Conservation (phyloP, 2,113 vertebrate genomes). For the Noctilio leporinus region DNA sequence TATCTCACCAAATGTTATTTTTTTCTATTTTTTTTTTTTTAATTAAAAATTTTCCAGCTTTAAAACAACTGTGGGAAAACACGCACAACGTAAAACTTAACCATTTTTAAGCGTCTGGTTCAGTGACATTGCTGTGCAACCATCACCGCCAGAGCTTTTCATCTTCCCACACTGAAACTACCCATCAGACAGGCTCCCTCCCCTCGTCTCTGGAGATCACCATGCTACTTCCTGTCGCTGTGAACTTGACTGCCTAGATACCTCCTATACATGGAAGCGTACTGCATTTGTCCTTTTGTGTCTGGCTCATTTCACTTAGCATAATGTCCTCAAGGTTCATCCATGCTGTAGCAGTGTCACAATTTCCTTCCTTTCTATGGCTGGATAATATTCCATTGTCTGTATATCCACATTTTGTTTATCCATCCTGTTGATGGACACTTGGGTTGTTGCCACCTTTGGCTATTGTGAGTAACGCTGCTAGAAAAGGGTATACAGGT, state of each 20-base stretch:
- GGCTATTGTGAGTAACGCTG: neutral
- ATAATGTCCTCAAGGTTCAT: neutral
- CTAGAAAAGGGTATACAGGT: neutral
- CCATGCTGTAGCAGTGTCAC: neutral
- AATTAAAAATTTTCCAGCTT: neutral
- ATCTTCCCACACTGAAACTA: neutral
- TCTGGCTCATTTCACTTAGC: neutral
- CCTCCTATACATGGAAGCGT: neutral
- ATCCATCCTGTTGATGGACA: neutral
- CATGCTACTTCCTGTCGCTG: neutral
- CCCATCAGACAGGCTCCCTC: neutral
- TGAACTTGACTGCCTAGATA: neutral
- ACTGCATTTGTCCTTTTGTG: neutral
- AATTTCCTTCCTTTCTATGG: neutral
- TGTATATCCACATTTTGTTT: neutral
- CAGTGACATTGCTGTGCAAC: no score
- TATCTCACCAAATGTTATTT: neutral
- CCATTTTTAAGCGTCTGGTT: neutral
- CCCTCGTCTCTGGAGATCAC: neutral
- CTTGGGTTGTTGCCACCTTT: neutral
- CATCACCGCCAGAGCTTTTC: neutral
- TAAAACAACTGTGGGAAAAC: neutral
- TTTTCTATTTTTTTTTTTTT: neutral
- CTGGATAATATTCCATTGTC: neutral
- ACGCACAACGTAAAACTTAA: neutral